Conservation (phyloP, 2,113 vertebrate genomes). For the Notothenia rossii region DNA sequence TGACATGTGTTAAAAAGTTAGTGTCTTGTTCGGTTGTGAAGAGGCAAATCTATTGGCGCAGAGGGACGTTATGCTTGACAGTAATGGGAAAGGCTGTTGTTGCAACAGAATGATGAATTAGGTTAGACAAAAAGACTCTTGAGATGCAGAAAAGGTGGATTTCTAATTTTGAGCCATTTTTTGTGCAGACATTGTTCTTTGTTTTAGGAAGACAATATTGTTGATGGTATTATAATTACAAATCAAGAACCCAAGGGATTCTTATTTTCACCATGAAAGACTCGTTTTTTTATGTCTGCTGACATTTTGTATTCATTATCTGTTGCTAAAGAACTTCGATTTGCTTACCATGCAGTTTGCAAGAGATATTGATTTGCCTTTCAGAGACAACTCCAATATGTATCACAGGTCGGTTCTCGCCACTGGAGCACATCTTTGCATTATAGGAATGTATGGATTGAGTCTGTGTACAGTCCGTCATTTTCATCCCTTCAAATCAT, state of each 20-base stretch:
- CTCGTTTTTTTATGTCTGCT: conserved; percentile 54
- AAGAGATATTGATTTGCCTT: conserved; percentile 79
- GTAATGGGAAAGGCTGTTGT: conserved; percentile 72
- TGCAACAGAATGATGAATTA: conserved; percentile 61
- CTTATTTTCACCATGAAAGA: conserved; percentile 54
- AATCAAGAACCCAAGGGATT: conserved; percentile 45
- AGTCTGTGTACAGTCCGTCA: conserved; percentile 45
- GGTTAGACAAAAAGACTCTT: conserved; percentile 54
- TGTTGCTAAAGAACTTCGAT: conserved; percentile 76
- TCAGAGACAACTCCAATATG: conserved; percentile 66
- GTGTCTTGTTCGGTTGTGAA: conserved; percentile 74
- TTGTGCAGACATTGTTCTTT: conserved; percentile 30
- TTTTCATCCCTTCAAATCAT: conserved; percentile 63
- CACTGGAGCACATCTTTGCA: conserved; percentile 68
- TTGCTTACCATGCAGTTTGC: conserved; percentile 70
- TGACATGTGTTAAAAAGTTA: conserved; percentile 81
- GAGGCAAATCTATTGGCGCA: conserved; percentile 71
- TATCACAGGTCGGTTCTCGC: conserved; percentile 68
- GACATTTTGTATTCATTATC: conserved; percentile 78
- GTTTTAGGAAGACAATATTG: conserved; percentile 10
- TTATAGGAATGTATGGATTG: conserved; percentile 70
- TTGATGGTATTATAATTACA: conserved; percentile 53
- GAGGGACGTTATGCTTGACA: conserved; percentile 70
- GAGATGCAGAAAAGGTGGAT: conserved; percentile 47
- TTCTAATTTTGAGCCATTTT: conserved; percentile 53